phyloP scores from a whole-genome alignment of 2,113 vertebrate genomes.

The Megaceryle torquata region DNA sequence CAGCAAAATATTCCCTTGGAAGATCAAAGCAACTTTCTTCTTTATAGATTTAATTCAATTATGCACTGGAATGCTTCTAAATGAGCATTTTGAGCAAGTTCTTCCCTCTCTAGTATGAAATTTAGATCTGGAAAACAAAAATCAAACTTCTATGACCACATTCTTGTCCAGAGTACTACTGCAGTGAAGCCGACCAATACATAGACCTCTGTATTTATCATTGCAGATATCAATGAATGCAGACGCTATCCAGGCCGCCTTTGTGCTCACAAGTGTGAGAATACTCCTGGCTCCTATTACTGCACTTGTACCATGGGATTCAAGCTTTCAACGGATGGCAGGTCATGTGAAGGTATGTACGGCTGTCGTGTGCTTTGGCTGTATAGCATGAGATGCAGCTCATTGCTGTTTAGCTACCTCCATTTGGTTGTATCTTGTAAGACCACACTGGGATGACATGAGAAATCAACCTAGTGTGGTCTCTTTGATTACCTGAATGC shows the following conservation, averaged over 20 bases:
- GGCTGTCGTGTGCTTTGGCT: not conserved
- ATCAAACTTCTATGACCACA: not conserved
- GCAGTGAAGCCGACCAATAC: not conserved
- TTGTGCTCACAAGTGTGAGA: constrained; percentile 95
- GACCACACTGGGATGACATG: not conserved
- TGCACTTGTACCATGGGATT: constrained; percentile 93
- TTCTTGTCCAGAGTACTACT: not conserved
- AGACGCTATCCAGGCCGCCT: constrained; percentile 91
- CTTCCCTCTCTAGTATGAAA: not conserved
- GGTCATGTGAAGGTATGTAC: constrained; percentile 93
- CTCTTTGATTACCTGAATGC: not conserved
- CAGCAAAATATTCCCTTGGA: not conserved
- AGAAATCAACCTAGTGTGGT: not conserved
- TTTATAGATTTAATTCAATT: not conserved
- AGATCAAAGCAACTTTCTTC: constrained; percentile 14
- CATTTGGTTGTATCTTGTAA: not conserved
- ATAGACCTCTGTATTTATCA: not conserved
- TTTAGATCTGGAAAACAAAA: not conserved
- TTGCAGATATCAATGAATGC: constrained; percentile 92
- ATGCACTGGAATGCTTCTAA: not conserved
- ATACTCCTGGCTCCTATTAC: constrained; percentile 88
- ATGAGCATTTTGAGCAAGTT: not conserved
- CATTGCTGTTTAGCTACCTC: not conserved
- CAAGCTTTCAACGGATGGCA: constrained; percentile 82
- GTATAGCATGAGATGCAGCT: not conserved